These are phyloP conservation scores for Silurus lanzhouensis DNA, from an alignment of 2,797 vertebrate genomes.

Conservation along the genomic window DNA sequence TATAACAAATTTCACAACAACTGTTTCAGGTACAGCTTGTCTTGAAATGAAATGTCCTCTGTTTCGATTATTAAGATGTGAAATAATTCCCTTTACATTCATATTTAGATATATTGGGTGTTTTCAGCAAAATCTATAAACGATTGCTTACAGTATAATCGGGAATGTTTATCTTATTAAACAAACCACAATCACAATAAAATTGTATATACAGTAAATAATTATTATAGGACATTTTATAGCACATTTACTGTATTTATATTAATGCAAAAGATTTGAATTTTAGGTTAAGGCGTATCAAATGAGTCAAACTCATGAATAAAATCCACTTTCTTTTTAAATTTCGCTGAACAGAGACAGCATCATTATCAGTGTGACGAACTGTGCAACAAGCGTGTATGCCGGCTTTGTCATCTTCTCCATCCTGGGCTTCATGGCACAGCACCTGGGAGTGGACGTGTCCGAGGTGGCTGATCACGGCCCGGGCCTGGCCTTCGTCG, in stretches of 20 bases:
- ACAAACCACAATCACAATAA: neutral
- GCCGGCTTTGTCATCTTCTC: conserved; percentile 99
- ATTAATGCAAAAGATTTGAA: neutral
- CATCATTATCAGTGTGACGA: conserved; percentile 98
- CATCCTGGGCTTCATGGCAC: conserved; percentile 98
- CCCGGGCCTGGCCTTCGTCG: conserved; percentile 93
- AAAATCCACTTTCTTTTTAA: neutral
- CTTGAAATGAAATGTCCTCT: neutral
- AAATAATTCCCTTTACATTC: neutral
- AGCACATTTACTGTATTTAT: neutral
- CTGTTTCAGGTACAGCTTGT: conserved; percentile 86
- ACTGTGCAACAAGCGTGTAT: conserved; percentile 96
- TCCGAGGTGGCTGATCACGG: conserved; percentile 94
- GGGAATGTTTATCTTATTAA: neutral
- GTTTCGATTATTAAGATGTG: too few species aligned
- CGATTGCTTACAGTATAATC: neutral
- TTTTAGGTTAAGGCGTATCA: neutral
- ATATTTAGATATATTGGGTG: neutral
- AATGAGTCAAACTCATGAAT: too few species aligned
- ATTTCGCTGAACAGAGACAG: conserved; percentile 82
- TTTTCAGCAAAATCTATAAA: neutral
- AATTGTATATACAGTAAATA: neutral
- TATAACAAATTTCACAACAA: conserved; percentile 99
- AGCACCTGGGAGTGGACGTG: conserved; percentile 90
- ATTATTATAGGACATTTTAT: neutral